Conservation (phyloP, 2,113 vertebrate genomes). For the Vulpes vulpes region DNA sequence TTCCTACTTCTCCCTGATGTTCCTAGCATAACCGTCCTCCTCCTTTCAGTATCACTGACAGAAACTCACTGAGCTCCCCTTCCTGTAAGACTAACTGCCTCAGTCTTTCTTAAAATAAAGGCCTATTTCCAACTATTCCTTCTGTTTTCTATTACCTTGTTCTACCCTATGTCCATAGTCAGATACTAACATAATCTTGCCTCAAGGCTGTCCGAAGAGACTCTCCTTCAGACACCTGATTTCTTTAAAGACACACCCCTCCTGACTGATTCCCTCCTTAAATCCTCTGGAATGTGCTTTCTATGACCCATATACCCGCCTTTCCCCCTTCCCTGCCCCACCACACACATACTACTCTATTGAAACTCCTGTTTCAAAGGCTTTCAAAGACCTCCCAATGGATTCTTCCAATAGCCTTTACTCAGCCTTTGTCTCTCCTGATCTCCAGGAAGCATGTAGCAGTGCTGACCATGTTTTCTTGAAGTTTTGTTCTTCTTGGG, state of each 20-base stretch:
- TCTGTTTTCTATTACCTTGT: neutral
- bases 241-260: slow-evolving; percentile 46
- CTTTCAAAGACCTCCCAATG: neutral
- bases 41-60: neutral
- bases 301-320: neutral
- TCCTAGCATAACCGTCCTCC: neutral
- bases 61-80: neutral
- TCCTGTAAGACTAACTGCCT: neutral
- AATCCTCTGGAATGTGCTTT: slow-evolving; percentile 57
- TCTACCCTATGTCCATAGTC: neutral
- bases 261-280: slow-evolving; percentile 49
- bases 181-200: neutral
- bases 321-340: neutral
- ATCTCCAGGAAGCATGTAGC: slow-evolving; percentile 11
- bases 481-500: neutral
- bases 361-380: slow-evolving; percentile 36
- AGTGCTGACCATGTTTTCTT: neutral
- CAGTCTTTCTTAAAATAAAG: slow-evolving; percentile 23
- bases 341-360: neutral
- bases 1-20: neutral
- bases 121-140: neutral
- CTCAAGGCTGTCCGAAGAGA: slow-evolving; percentile 27
- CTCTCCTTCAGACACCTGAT: neutral
- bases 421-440: slow-evolving; percentile 7
- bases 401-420: neutral